Evolutionary conservation across 2,888 invertebrate species (phyloP).

Genomic region (Lasioglossum marginatum): DNA sequence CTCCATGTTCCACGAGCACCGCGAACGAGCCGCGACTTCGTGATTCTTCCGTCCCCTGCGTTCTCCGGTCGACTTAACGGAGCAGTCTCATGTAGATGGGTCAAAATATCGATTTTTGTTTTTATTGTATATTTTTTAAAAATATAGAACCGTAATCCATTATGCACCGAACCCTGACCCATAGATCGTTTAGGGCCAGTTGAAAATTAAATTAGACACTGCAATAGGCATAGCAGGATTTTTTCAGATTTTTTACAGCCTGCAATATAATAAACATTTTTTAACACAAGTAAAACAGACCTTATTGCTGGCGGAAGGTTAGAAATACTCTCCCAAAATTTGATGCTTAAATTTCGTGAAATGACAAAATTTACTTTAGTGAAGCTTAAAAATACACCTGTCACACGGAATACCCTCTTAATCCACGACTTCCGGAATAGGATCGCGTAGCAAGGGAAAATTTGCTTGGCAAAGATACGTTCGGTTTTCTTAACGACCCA

Average conservation of each 20-base stretch:
- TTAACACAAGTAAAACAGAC: too few relatives aligned
- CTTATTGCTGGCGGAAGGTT: neutral
- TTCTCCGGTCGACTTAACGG: constrained; percentile 29
- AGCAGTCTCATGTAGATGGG: neutral
- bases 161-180: too few relatives aligned
- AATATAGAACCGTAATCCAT: too few relatives aligned
- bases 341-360: neutral
- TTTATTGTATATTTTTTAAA: neutral
- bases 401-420: neutral
- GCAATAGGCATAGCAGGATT: too few relatives aligned
- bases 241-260: too few relatives aligned
- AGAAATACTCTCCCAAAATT: neutral
- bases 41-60: constrained; percentile 16
- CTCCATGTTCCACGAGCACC: constrained; percentile 19
- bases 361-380: neutral
- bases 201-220: too few relatives aligned
- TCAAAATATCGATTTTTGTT: neutral
- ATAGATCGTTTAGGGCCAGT: too few relatives aligned
- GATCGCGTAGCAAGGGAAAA: neutral
- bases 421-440: constrained; percentile 12
- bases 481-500: neutral
- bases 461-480: neutral
- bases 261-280: too few relatives aligned
- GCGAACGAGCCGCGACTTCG: constrained; percentile 41
- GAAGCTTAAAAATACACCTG: neutral